These are phyloP conservation scores for Heteronetta atricapilla DNA, from an alignment of 2,113 vertebrate genomes.

Conservation along the genomic window DNA sequence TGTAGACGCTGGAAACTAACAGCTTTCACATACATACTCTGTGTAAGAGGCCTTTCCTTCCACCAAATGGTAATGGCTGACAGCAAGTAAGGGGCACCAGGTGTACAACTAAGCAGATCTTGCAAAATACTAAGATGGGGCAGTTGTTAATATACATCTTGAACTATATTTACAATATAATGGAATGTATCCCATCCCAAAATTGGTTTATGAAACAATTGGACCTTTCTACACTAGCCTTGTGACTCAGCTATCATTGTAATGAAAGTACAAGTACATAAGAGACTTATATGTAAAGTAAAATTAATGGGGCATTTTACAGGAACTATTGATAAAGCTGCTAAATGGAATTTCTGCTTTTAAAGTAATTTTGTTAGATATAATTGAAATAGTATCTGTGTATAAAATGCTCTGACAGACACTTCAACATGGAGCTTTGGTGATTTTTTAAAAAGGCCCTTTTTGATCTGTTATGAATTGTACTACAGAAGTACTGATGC, in stretches of 20 bases:
- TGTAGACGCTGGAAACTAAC: neutral
- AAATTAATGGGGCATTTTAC: constrained; percentile 56
- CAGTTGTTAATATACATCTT: constrained; percentile 73
- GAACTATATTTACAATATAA: constrained; percentile 78
- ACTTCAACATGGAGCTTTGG: constrained; percentile 74
- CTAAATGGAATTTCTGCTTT: constrained; percentile 62
- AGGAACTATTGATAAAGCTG: constrained; percentile 61
- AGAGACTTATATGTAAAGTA: constrained; percentile 66
- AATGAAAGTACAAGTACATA: constrained; percentile 57
- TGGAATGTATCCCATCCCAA: constrained; percentile 80
- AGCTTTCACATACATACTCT: constrained; percentile 8
- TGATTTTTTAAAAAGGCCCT: constrained; percentile 72
- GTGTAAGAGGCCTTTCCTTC: constrained; percentile 45
- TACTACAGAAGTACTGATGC: constrained; percentile 36
- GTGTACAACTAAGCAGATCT: constrained; percentile 67
- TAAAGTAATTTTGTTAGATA: constrained; percentile 71
- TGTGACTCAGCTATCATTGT: constrained; percentile 50
- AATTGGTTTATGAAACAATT: constrained; percentile 73
- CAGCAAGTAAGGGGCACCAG: constrained; percentile 66
- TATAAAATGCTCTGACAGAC: constrained; percentile 75
- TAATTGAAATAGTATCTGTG: constrained; percentile 64
- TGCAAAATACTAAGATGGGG: constrained; percentile 76
- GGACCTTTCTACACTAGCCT: constrained; percentile 68
- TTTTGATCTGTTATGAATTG: constrained; percentile 52
- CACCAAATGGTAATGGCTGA: constrained; percentile 29